Evolutionary conservation across 2,888 invertebrate genomes (phyloP), one percentile per base, ranked within the genome.

Genomic region (Aspidapion aeneum): DNA sequence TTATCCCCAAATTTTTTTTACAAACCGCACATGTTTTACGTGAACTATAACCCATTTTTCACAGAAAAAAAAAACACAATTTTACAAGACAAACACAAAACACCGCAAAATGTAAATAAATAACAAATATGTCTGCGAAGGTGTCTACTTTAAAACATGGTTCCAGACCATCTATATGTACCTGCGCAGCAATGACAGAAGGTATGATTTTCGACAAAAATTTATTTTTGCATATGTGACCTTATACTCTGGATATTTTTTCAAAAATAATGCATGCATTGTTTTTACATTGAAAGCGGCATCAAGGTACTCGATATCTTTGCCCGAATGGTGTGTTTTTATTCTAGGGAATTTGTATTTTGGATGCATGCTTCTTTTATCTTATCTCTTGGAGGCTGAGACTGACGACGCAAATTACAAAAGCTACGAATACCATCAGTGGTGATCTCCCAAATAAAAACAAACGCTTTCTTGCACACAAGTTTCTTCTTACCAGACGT

Each of bases 241-340:
- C 18, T 55, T 59, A 18, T 60, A 55, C 49, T 68, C 52, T 58
- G 62, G 52, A 63, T 64, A 64, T 62, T 68, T 64, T 52, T 60
- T 35, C 9, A 64, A 60, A 63, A 71, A 72, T 60, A 69, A 60
- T 48, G 60, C 55, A 69, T 67, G 65, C 68, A 71, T 71, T 60
- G 57, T 64, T 56, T 67, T 67, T 17, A 71, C 63, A 63, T 68
- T 66, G 57, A 72, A 63, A 56, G 67, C 62, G 56, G 70, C 70
- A 64, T 70, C 69, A 52, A 71, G 58, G 60, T 70, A 72, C 60
- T 65, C 56, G 55, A 63, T 63, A 55, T 57, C 19, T 66, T 58
- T 57, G 51, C 64, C 64, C 18, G 64, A 66, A 66, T 69, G n/a
- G 22, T 66, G 48, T 51, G 52, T 57, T 50, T 21, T 49, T 18